Base-by-base conservation (phyloP, 2,113 vertebrate genomes). In the Oreochromis spilurus region DNA sequence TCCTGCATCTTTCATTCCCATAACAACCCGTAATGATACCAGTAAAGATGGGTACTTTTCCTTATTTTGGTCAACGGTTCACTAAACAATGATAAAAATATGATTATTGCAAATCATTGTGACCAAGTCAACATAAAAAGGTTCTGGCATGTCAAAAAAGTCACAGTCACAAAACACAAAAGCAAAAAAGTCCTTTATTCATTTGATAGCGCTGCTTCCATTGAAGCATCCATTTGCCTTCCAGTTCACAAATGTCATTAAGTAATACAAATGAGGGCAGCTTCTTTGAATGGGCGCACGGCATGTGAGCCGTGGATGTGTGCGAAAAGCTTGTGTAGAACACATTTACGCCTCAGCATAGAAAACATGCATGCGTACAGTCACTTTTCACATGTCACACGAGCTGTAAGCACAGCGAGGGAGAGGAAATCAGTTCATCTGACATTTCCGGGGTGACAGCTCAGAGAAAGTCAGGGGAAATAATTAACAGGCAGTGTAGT, bases 181-280 rank as follows among this genome's bases (percentile, higher is more conserved):
- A 92, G 81, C 89, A 94, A 93, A 92, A 67, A 65, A 88, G 79
- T 92, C 85, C 82, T 94, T 93, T 94, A 94, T 88, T 94, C 57
- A 9, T 89, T 85, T 77, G 9, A 88, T 21, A 89, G 83, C 81
- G 84, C 72, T 82, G 82, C 82, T 89, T 78, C 84, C 87, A 88
- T 86, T 81, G 84, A 90, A 89, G 84, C 88, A 87, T 84, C 89
- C 79, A 80, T 85, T 88, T 84, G 65, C 45, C 83, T 86, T 91
- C 88, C 85, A 81, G 86, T 75, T 88, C 31, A 86, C 81, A 89
- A 89, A 88, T 52, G 26, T 54, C 70, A 87, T 84, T 53, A 67
- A 50, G 84, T 82, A 40, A 81, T 72, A 91, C 85, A 85, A 88
- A 90, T 70, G 85, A 91, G 84, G 82, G 75, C 79, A 84, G 57